Evolutionary conservation across 1,140 invertebrate species (phyloP).

Genomic region (Drosophila pseudoananassae): DNA sequence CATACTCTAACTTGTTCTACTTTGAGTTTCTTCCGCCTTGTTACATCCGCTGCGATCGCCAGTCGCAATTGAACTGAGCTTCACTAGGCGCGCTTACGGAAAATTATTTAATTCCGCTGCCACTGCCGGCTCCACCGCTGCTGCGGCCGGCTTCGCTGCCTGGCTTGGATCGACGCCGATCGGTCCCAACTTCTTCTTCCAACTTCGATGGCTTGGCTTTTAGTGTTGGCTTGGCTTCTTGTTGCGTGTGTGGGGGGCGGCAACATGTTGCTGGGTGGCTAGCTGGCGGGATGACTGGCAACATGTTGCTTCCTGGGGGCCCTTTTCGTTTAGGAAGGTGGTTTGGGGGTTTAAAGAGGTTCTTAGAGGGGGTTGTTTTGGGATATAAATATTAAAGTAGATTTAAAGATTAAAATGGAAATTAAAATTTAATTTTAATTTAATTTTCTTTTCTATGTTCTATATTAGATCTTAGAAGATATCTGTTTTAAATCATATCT

Average conservation of each 20-base stretch:
- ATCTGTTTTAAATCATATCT: too few relatives aligned
- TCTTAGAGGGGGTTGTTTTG: too few relatives aligned
- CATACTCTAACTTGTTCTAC: neutral
- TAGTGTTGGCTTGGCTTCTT: neutral
- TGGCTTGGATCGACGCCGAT: slow-evolving; percentile 24
- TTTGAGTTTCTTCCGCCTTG: slow-evolving; percentile 11
- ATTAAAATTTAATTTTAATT: neutral
- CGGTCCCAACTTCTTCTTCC: slow-evolving; percentile 29
- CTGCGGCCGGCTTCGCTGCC: slow-evolving; percentile 14
- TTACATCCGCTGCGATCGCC: slow-evolving; percentile 70
- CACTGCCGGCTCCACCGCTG: slow-evolving; percentile 5
- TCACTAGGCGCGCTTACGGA: slow-evolving; percentile 70
- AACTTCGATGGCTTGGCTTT: slow-evolving; percentile 20
- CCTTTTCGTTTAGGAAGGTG: neutral
- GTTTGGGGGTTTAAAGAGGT: too few relatives aligned
- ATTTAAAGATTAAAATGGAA: neutral
- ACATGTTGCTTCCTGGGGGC: slow-evolving; percentile 3
- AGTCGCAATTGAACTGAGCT: slow-evolving; percentile 81
- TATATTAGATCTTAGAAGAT: too few relatives aligned
- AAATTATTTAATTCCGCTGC: slow-evolving; percentile 79
- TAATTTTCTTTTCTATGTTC: too few relatives aligned
- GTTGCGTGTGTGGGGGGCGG: slow-evolving; percentile 15
- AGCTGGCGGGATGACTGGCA: neutral
- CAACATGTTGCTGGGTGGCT: slow-evolving; percentile 13
- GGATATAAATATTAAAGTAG: too few relatives aligned